Evolutionary conservation across 1,140 invertebrate genomes (phyloP), one percentile per base, ranked within the genome.

Genomic region (Acromyrmex echinatior): DNA sequence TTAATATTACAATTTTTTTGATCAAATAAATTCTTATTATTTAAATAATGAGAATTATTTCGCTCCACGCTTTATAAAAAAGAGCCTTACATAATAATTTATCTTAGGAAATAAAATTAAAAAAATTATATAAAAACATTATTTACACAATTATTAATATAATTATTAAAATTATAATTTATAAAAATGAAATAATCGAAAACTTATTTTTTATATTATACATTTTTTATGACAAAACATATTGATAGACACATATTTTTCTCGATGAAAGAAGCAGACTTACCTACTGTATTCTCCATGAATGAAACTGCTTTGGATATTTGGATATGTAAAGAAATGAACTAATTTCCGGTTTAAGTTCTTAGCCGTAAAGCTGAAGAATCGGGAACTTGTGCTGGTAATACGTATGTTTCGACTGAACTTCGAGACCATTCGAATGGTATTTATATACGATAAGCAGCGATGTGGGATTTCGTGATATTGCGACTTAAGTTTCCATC

Each of bases 371-470:
- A 85, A 10, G 10, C 7, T 10, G 21, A 25, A 62, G 25, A 73
- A 68, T n/a, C 31, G 16, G 18, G 28, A 51, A 6, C 2, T 45
- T 25, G 25, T 74, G 51, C 56, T 21, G 58, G 4, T 16, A 39
- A 63, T 74, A 35, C 51, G 79, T 62, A 12, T 7, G 39, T 51
- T 51, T 18, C 6, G 25, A 91, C 90, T 91, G 87, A 91, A 62
- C 65, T 53, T 80, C 21, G 63, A 66, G 12, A 25, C 66, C 28
- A 12, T 53, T 18, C 31, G 31, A 65, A 87, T 88, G 87, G 80
- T 91, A 89, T 91, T 91, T 91, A 91, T 91, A 91, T 28, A 16
- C 56, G 74, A 18, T 39, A 68, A 66, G 49, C 25, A 65, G 25
- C 39, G 68, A 87, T 73, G 56, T 62, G 51, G 45, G n/a, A 79